Conservation (phyloP, 30 jellyfish, hydroid and myxozoan genomes). For the Mastigias papua region DNA sequence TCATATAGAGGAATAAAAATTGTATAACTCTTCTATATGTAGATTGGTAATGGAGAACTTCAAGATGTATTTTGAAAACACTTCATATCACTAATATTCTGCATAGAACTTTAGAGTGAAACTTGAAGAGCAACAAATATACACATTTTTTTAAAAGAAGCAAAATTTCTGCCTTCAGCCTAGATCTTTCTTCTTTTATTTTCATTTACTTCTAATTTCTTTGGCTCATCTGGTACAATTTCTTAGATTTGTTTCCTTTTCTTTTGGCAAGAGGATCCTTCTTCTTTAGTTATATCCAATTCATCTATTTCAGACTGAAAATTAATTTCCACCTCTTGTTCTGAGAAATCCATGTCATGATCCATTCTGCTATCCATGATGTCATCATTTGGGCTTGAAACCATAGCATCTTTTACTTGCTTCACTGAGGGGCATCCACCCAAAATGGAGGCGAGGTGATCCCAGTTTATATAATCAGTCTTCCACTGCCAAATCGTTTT, state of each 20-base stretch:
- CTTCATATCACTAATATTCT: too few relatives aligned
- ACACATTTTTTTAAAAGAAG: too few relatives aligned
- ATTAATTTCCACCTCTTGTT: not conserved
- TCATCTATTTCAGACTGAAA: not conserved
- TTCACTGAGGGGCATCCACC: too few relatives aligned
- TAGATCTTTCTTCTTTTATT: conserved; percentile 40
- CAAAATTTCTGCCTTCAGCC: too few relatives aligned
- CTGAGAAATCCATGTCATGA: not conserved
- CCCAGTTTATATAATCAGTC: conserved; percentile 52
- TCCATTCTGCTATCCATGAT: not conserved
- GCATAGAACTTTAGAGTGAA: too few relatives aligned
- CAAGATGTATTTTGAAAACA: too few relatives aligned
- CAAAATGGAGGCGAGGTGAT: conserved; percentile 9
- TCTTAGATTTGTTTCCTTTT: not conserved
- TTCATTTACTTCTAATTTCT: too few relatives aligned
- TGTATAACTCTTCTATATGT: too few relatives aligned
- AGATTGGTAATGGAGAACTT: too few relatives aligned
- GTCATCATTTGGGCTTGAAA: conserved; percentile 2
- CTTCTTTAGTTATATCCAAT: not conserved
- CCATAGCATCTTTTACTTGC: not conserved
- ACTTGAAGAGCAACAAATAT: too few relatives aligned
- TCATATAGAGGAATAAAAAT: too few relatives aligned
- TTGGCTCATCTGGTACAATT: not conserved
- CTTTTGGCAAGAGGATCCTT: not conserved
- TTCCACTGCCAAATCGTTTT: too few relatives aligned